A percentile compares a stretch with the other conserved stretches of the same genome.
Conservation (phyloP, 2,113 vertebrate species). For the Apteryx owenii region DNA sequence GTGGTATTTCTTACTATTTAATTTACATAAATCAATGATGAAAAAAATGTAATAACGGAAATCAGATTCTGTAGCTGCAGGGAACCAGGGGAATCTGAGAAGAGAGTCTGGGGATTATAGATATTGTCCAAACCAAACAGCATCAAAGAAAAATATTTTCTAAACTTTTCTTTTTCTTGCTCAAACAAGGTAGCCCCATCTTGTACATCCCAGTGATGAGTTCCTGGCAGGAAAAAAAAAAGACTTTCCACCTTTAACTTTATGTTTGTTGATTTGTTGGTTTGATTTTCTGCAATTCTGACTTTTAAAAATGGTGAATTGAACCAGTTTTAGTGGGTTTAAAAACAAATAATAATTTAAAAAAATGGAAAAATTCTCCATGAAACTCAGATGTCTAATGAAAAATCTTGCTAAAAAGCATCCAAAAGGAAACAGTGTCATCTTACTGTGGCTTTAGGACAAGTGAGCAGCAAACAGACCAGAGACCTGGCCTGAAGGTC, state of each 20-base stretch:
- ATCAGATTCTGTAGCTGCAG: slow-evolving; percentile 12
- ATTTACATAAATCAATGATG: slow-evolving; percentile 69
- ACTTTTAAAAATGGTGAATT: background rate
- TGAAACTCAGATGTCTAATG: background rate
- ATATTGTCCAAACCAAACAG: background rate
- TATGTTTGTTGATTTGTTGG: background rate
- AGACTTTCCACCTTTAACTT: background rate
- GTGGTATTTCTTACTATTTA: slow-evolving; percentile 62
- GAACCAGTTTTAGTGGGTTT: background rate
- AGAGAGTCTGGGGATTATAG: background rate
- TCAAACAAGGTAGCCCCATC: background rate
- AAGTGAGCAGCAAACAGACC: background rate
- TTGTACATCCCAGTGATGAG: background rate
- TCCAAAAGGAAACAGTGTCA: accelerated
- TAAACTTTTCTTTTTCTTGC: background rate
- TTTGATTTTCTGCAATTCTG: background rate
- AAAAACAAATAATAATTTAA: background rate
- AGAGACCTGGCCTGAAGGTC: background rate
- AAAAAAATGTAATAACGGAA: slow-evolving; percentile 23
- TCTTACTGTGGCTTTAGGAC: accelerated
- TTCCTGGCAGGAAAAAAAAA: background rate
- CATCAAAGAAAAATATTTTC: background rate
- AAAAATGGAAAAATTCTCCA: background rate
- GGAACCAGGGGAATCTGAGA: background rate
- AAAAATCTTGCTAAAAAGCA: background rate